Conservation (phyloP, 2,888 invertebrate species). For the Hipparchia semele region DNA sequence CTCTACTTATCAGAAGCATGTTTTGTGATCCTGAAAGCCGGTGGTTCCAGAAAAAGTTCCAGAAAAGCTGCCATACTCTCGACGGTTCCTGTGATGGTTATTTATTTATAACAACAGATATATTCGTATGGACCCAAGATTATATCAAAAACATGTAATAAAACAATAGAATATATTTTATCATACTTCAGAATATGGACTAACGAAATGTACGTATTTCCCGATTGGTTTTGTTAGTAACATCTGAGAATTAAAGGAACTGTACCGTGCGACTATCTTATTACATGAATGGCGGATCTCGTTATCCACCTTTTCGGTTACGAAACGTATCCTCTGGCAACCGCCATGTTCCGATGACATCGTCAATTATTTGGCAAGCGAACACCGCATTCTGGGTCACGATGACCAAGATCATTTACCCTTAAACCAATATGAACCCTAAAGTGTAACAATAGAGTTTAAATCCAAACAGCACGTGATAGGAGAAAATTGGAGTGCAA, state of each 20-base stretch:
- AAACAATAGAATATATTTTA: too few species aligned
- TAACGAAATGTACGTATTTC: background rate
- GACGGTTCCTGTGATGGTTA: too few species aligned
- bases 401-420: conserved; percentile 36
- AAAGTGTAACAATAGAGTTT: conserved; percentile 21
- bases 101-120: too few species aligned
- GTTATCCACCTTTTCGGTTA: conserved; percentile 53
- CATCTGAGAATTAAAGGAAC: conserved; percentile 1
- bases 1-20: too few species aligned
- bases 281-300: conserved; percentile 27
- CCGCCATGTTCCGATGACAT: conserved; percentile 64
- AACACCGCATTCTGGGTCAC: conserved; percentile 74
- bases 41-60: too few species aligned
- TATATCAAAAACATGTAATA: too few species aligned
- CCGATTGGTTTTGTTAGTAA: background rate
- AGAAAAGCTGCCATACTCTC: too few species aligned
- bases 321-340: conserved; percentile 74
- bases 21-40: too few species aligned
- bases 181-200: too few species aligned
- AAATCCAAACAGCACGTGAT: conserved; percentile 13
- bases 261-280: conserved; percentile 5
- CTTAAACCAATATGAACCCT: conserved; percentile 28
- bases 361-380: conserved; percentile 79
- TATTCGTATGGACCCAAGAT: too few species aligned
- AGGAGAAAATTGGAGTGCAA: conserved; percentile 20